Base-by-base conservation (phyloP, 35 echinoderm and acorn worm genomes). In the Stichopus chloronotus region DNA sequence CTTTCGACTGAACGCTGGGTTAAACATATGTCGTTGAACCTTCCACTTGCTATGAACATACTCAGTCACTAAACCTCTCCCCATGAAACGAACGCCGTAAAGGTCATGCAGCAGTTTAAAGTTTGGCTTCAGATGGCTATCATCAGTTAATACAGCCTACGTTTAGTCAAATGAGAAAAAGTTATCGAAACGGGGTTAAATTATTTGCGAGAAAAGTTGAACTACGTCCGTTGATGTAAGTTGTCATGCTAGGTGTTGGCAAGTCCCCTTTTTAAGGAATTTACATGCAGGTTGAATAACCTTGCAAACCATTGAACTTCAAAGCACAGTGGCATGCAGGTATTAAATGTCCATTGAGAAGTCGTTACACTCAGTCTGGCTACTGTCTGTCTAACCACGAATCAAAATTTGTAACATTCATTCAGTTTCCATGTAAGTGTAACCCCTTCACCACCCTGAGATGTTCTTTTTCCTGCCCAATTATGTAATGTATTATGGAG, bases 21-120 rank as follows among this genome's bases (percentile, higher is more conserved):
- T 78, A 17, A 78, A 78, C 17, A 78, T 78, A 8, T 78, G 25
- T 23, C 91, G 78, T 83, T 92, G 91, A 17, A 59, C 58, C 20
- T 92, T 81, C 91, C 91, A 92, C 52, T 72, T 81, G 78, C 78
- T 16, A 58, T 92, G 91, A 80, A 83, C 65, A 14, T 1, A 43
- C 23, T 92, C 91, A 2, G 78, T 84, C 9, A 92, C 7, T 4
- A 92, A 79, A 25, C 91, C 91, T 9, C 25, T 92, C 0, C 91
- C 91, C 91, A 92, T 92, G 55, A 92, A 84, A 55, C 91, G 91
- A 63, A 25, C 59, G 13, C 91, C 91, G n/a, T 82, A 56, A 14
- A 92, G 12, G 0, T 11, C 8, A 19, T 59, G 58, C 91, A 92
- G 24, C 25, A 84, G 25, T 7, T 72, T 60, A n/a, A 14, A 1